Percentiles rank a stretch among this genome's conserved stretches.
These are phyloP conservation scores for Pteropus rufus DNA, from an alignment of 2,797 vertebrate genomes.

Conservation along the genomic window DNA sequence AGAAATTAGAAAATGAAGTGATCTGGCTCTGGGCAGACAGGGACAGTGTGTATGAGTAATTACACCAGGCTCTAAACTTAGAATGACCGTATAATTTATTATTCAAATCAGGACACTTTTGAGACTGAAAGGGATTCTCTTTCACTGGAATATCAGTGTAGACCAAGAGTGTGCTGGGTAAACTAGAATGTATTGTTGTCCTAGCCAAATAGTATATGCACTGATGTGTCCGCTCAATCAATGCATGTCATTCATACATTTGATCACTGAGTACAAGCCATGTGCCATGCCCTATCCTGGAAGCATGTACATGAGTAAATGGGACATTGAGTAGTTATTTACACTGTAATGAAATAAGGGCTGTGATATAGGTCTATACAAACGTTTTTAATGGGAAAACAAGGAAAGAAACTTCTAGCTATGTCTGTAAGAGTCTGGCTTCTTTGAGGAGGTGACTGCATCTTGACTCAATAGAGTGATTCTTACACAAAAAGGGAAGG, in stretches of 20 bases:
- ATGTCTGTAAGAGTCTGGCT: background rate
- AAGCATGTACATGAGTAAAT: background rate
- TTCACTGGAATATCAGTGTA: background rate
- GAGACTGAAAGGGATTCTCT: background rate
- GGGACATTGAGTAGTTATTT: background rate
- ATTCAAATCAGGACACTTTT: background rate
- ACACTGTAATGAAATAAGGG: background rate
- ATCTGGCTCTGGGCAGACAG: background rate
- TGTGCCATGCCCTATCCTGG: background rate
- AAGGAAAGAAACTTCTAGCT: background rate
- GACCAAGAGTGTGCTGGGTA: background rate
- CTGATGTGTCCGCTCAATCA: background rate
- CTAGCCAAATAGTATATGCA: background rate
- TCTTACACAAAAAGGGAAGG: background rate
- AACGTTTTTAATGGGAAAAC: background rate
- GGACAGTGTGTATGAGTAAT: background rate
- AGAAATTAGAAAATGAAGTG: background rate
- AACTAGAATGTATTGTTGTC: background rate
- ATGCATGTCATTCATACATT: background rate
- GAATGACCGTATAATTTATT: background rate
- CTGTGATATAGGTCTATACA: background rate
- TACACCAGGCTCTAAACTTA: background rate
- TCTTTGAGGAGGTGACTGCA: background rate
- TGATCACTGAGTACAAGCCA: background rate
- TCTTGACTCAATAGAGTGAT: background rate